A percentile compares a stretch with the other conserved stretches of the same genome.
These are phyloP conservation scores for Micrastur ruficollis DNA, from an alignment of 2,797 vertebrate genomes.

Conservation along the genomic window DNA sequence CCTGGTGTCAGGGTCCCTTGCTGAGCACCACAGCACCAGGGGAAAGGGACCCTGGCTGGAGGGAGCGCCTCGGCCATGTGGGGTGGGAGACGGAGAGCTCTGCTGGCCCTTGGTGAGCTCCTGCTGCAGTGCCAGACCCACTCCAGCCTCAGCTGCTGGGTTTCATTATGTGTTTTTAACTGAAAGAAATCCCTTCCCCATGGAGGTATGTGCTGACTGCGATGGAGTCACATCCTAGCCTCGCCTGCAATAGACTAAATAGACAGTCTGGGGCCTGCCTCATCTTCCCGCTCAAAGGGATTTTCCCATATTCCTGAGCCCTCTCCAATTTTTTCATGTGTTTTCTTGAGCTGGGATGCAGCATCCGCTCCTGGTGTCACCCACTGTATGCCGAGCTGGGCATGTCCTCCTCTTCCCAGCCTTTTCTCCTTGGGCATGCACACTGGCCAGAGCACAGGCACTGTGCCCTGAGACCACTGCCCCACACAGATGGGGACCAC, in stretches of 20 bases:
- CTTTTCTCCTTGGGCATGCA: not conserved
- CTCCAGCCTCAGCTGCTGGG: not conserved
- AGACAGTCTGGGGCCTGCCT: not conserved
- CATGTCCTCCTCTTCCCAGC: not conserved
- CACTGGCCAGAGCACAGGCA: rapidly evolving
- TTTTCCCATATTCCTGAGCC: not conserved
- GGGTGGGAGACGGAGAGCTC: not conserved
- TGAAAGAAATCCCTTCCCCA: not conserved
- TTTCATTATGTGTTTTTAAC: not conserved
- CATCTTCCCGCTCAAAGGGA: not conserved
- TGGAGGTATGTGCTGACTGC: not conserved
- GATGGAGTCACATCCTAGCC: not conserved
- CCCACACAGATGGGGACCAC: rapidly evolving
- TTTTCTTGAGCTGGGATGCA: not conserved
- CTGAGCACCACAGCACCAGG: not conserved
- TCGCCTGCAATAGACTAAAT: not conserved
- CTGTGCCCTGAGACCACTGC: not conserved
- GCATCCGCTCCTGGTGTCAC: not conserved
- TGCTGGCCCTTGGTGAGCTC: rapidly evolving
- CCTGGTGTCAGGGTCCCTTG: not conserved
- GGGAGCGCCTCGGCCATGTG: not conserved
- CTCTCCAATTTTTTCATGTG: not conserved
- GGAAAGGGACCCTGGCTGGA: not conserved
- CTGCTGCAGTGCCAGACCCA: rapidly evolving
- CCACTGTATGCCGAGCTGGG: not conserved